Evolutionary conservation across 2,113 vertebrate genomes (phyloP).

Genomic region (Tichodroma muraria): DNA sequence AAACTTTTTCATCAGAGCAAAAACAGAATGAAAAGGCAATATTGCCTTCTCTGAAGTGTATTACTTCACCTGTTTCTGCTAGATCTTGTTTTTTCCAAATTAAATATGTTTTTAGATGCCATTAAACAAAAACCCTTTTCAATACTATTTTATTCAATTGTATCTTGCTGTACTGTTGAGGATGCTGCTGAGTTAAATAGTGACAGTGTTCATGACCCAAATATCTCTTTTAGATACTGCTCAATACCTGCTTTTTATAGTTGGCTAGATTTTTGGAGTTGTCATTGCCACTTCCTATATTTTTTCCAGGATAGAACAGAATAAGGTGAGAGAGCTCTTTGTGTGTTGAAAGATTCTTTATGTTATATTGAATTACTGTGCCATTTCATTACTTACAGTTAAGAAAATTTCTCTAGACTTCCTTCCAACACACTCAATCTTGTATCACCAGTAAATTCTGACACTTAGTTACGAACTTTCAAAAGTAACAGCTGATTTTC

Average conservation of each 20-base stretch:
- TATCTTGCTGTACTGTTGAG: neutral
- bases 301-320: neutral
- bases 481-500: neutral
- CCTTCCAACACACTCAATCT: neutral
- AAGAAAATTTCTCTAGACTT: neutral
- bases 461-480: neutral
- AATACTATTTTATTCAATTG: neutral
- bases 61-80: neutral
- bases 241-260: neutral
- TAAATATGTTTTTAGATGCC: neutral
- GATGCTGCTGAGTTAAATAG: neutral
- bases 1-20: neutral
- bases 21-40: neutral
- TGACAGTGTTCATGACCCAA: neutral
- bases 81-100: neutral
- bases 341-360: neutral
- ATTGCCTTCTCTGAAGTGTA: neutral
- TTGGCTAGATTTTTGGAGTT: neutral
- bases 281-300: neutral
- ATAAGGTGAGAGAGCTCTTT: neutral
- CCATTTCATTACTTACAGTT: neutral
- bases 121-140: neutral
- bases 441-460: neutral
- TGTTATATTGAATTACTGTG: neutral
- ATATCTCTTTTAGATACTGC: neutral